Evolutionary conservation across 2,888 invertebrate species (phyloP), one percentile per base, ranked within the genome.

Genomic region (Perizoma affinitatum): DNA sequence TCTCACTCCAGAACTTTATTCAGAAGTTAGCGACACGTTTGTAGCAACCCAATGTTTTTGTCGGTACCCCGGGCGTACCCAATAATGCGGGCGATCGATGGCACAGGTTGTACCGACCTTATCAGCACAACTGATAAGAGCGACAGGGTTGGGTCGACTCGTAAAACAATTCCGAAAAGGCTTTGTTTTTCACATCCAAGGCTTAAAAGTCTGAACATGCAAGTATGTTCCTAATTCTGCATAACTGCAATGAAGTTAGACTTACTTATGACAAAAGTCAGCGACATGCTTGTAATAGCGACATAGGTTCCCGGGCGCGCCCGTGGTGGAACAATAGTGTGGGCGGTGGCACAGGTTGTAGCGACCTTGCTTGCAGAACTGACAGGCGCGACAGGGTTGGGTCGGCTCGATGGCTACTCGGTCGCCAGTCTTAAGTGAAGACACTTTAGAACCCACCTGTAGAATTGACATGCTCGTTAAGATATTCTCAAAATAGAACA

Each of bases 331-430:
- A 88, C 97, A 97, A 88, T 98, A 99, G 45, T 92, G 84, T 76
- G 98, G 95, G n/a, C 95, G 94, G 0, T 92, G 91, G 78, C 99
- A 99, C 63, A 99, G 91, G 90, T 99, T 98, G 89, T 99, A 99
- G 49, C 94, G 93, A 52, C 52, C 60, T 5, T 80, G 88, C 84
- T 96, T 97, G 90, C 99, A 99, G 77, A 93, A 95, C 6, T 93
- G 88, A 82, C 99, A 99, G 0, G 86, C 78, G 54, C 97, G 94
- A 77, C 99, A 99, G 0, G 96, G 95, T 70, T 97, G 96, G 4
- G 98, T 98, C 0, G 99, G 99, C 86, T 98, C 98, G 55, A 98
- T 95, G 0, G 98, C 97, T 0, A 98, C 98, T 61, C 98, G 93
- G 85, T 98, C 98, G 3, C 98, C 98, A 78, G 93, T 84, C 84